phyloP scores from a whole-genome alignment of 1,140 invertebrate species.

The Sitophilus oryzae region DNA sequence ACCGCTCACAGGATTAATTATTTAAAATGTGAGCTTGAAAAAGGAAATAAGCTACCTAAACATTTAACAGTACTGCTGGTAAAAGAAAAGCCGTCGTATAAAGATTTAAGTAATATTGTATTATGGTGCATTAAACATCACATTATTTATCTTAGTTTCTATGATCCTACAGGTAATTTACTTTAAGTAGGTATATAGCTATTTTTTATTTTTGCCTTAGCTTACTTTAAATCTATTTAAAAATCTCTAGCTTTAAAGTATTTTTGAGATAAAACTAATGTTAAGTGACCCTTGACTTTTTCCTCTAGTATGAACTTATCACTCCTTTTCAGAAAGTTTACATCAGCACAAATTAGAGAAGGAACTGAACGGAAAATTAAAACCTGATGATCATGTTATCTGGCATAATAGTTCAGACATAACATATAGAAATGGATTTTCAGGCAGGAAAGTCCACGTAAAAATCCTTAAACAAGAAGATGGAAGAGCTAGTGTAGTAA shows the following conservation, averaged over 20 bases:
- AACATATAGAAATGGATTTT: slow-evolving; percentile 52
- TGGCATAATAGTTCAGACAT: slow-evolving; percentile 50
- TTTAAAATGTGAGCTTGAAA: slow-evolving; percentile 19
- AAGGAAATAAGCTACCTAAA: slow-evolving; percentile 40
- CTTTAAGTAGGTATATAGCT: background rate
- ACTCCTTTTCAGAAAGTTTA: slow-evolving; percentile 49
- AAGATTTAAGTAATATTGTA: slow-evolving; percentile 54
- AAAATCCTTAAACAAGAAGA: slow-evolving; percentile 47
- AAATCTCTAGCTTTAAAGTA: background rate
- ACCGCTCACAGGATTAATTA: slow-evolving; percentile 3
- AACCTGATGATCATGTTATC: slow-evolving; percentile 49
- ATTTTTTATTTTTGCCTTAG: background rate
- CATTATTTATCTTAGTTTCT: slow-evolving; percentile 62
- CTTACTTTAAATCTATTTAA: slow-evolving; percentile 1
- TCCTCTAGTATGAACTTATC: background rate
- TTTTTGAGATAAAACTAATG: slow-evolving; percentile 8
- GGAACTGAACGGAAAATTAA: slow-evolving; percentile 48
- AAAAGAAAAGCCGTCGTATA: slow-evolving; percentile 44
- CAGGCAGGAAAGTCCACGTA: slow-evolving; percentile 45
- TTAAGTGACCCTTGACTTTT: background rate
- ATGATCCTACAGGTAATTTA: slow-evolving; percentile 61
- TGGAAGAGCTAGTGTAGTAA: slow-evolving; percentile 52
- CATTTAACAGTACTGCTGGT: slow-evolving; percentile 52
- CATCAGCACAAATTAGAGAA: slow-evolving; percentile 51
- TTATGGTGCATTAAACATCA: slow-evolving; percentile 59